Percentiles rank a stretch among this genome's conserved stretches.
These are phyloP conservation scores for Chrysolina americana DNA, from an alignment of 2,888 invertebrate genomes.

Conservation along the genomic window DNA sequence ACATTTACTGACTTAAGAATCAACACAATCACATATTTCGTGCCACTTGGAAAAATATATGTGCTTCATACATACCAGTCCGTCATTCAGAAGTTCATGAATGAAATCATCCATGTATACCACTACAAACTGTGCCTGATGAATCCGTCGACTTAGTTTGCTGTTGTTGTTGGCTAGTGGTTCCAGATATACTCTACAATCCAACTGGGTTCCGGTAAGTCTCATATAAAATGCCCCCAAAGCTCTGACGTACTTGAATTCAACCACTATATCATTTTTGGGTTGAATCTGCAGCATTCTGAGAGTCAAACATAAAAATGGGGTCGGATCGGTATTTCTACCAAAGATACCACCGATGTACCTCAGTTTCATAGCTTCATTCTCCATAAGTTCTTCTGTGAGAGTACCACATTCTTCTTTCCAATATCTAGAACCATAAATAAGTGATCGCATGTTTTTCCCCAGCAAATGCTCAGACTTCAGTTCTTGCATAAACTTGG, in stretches of 20 bases:
- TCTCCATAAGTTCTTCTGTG: slow-evolving; percentile 96
- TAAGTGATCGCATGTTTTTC: slow-evolving; percentile 97
- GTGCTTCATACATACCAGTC: slow-evolving; percentile 77
- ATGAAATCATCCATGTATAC: slow-evolving; percentile 98
- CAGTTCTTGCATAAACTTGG: slow-evolving; percentile 97
- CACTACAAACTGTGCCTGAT: slow-evolving; percentile 90
- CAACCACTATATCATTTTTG: slow-evolving; percentile 98
- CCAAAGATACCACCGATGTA: slow-evolving; percentile 96
- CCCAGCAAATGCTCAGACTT: slow-evolving; percentile 99
- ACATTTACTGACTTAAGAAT: no score
- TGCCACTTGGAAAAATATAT: no score
- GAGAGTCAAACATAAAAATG: slow-evolving; percentile 93
- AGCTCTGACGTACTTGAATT: slow-evolving; percentile 98
- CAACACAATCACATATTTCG: no score
- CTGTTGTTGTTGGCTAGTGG: slow-evolving; percentile 98
- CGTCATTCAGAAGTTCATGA: slow-evolving; percentile 92
- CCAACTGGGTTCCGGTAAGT: slow-evolving; percentile 93
- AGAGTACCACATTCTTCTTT: slow-evolving; percentile 99
- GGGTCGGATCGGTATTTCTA: slow-evolving; percentile 97
- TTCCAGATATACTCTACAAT: slow-evolving; percentile 98
- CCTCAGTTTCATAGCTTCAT: slow-evolving; percentile 98
- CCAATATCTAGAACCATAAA: slow-evolving; percentile 99
- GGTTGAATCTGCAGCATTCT: slow-evolving; percentile 99
- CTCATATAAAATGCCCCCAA: slow-evolving; percentile 97
- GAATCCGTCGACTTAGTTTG: slow-evolving; percentile 90